Conservation (phyloP, 2,797 vertebrate species). For the Characodon lateralis region DNA sequence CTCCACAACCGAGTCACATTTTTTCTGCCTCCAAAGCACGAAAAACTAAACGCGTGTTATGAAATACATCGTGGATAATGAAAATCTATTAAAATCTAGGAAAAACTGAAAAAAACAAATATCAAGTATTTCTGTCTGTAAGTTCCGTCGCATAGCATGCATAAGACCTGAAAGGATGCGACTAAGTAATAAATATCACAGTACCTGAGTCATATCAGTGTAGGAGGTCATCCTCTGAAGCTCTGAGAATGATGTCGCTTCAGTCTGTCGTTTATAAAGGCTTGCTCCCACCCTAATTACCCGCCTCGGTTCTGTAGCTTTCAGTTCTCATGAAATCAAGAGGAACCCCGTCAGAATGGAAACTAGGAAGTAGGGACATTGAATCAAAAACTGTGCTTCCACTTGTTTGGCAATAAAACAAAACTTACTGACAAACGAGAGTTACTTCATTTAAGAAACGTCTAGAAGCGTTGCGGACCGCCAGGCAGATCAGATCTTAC, state of each 20-base stretch:
- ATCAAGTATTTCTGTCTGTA: too few relatives aligned
- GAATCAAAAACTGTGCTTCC: background rate
- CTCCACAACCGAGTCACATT: background rate
- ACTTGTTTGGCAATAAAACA: background rate
- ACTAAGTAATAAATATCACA: background rate
- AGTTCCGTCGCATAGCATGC: too few relatives aligned
- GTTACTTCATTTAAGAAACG: background rate
- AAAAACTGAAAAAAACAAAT: background rate
- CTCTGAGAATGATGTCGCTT: background rate
- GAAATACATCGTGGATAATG: too few relatives aligned
- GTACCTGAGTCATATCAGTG: background rate
- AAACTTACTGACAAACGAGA: background rate
- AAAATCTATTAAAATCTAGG: background rate
- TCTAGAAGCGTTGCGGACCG: background rate
- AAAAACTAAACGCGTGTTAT: background rate
- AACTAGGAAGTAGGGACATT: background rate
- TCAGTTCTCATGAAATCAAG: background rate
- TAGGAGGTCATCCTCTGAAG: background rate
- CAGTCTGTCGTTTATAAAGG: background rate
- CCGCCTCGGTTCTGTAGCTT: background rate
- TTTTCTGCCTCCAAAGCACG: background rate
- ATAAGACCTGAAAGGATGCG: background rate
- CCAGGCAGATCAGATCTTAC: too few relatives aligned
- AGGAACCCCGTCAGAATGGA: fast-evolving
- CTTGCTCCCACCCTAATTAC: background rate